Percentiles rank a stretch among this genome's conserved stretches.
These are phyloP conservation scores for Flabesymbios commensalis DNA, from an alignment of 2,888 invertebrate genomes.

Conservation along the genomic window DNA sequence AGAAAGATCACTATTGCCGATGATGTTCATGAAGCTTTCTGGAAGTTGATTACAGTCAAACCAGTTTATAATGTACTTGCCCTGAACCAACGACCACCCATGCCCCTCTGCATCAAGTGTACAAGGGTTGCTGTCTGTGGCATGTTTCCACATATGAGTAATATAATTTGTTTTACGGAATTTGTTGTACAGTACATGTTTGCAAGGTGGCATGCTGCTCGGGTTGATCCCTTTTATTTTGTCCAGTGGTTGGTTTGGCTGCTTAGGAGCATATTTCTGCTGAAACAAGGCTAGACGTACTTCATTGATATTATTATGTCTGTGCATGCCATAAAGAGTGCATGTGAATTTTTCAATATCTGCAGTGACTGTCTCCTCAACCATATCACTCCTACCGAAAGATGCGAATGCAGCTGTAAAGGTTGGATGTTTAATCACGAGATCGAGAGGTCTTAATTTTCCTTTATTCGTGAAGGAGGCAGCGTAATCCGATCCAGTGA, in stretches of 20 bases:
- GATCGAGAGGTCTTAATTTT: background rate
- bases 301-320: background rate
- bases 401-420: background rate
- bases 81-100: too few relatives aligned
- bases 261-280: background rate
- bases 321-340: background rate
- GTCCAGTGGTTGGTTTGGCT: background rate
- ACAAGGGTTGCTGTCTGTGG: too few relatives aligned
- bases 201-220: background rate
- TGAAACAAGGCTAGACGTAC: background rate
- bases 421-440: background rate
- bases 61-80: too few relatives aligned
- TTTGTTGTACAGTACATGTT: background rate
- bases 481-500: background rate
- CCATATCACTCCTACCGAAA: background rate
- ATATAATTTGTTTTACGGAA: background rate
- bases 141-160: background rate
- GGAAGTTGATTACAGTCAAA: too few relatives aligned
- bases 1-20: too few relatives aligned
- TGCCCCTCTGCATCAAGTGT: too few relatives aligned
- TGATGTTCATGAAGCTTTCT: too few relatives aligned
- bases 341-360: background rate
- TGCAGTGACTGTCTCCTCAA: background rate
- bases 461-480: background rate
- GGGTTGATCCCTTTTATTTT: background rate